phyloP scores from a whole-genome alignment of 2,797 vertebrate species.

The Eutrigla gurnardus region DNA sequence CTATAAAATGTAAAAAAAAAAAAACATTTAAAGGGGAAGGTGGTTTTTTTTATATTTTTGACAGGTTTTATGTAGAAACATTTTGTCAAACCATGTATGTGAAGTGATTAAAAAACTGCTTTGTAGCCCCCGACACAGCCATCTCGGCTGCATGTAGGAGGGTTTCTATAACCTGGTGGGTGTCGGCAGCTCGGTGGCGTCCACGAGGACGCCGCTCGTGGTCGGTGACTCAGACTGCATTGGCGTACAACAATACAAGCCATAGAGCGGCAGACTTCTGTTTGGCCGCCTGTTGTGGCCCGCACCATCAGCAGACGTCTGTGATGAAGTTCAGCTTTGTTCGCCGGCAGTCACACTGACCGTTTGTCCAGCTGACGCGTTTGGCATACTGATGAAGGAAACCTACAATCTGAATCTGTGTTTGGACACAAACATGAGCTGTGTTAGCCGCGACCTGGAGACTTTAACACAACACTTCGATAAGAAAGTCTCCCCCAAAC shows the following conservation, averaged over 20 bases:
- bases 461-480: no score
- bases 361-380: constrained; percentile 34
- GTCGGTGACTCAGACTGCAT: constrained; percentile 67
- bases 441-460: neutral
- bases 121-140: neutral
- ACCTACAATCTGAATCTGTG: constrained; percentile 18
- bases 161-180: constrained; percentile 26
- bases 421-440: constrained; percentile 33
- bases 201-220: constrained; percentile 46
- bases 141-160: constrained; percentile 30
- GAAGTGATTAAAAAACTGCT: neutral
- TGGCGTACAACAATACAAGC: constrained; percentile 56
- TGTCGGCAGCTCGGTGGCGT: constrained; percentile 53
- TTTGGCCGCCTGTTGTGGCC: constrained; percentile 20
- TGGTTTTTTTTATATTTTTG: neutral
- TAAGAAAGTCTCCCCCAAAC: constrained; percentile 10
- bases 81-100: neutral
- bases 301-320: constrained; percentile 49
- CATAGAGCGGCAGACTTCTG: constrained; percentile 45
- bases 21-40: neutral
- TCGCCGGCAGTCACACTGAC: constrained; percentile 32
- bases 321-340: constrained; percentile 70
- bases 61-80: neutral
- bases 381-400: constrained; percentile 29
- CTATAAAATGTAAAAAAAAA: neutral